Evolutionary conservation across 2,113 vertebrate genomes (phyloP).

Genomic region (Python bivittatus): DNA sequence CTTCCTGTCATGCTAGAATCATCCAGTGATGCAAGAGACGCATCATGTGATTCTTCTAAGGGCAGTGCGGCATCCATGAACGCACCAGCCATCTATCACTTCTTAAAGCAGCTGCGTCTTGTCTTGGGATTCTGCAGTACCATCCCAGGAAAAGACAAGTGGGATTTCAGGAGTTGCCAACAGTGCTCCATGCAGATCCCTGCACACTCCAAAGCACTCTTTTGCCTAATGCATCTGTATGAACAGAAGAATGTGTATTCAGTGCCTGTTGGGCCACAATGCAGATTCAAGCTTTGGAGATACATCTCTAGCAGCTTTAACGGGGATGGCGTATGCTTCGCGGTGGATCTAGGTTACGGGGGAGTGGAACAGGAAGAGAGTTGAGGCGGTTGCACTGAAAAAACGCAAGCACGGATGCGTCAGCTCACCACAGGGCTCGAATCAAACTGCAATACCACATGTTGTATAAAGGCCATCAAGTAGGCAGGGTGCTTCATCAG

Average conservation of each 20-base stretch:
- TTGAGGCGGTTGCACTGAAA: neutral
- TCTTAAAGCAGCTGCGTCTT: no score
- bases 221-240: neutral
- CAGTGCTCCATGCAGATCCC: no score
- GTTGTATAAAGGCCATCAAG: slow-evolving; percentile 86
- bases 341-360: neutral
- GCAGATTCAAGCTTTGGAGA: neutral
- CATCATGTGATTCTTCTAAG: neutral
- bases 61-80: no score
- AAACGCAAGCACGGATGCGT: accelerated
- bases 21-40: neutral
- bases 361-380: neutral
- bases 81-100: no score
- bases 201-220: no score
- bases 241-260: neutral
- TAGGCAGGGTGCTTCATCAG: slow-evolving; percentile 81
- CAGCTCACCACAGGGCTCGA: slow-evolving; percentile 81
- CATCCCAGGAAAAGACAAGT: no score
- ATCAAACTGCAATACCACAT: slow-evolving; percentile 89
- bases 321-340: neutral
- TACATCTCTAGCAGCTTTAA: neutral
- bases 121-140: no score
- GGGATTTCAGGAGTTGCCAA: no score
- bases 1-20: neutral
- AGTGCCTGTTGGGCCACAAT: neutral